phyloP scores from a whole-genome alignment of 2,888 invertebrate genomes.

The Trichogramma evanescens region DNA sequence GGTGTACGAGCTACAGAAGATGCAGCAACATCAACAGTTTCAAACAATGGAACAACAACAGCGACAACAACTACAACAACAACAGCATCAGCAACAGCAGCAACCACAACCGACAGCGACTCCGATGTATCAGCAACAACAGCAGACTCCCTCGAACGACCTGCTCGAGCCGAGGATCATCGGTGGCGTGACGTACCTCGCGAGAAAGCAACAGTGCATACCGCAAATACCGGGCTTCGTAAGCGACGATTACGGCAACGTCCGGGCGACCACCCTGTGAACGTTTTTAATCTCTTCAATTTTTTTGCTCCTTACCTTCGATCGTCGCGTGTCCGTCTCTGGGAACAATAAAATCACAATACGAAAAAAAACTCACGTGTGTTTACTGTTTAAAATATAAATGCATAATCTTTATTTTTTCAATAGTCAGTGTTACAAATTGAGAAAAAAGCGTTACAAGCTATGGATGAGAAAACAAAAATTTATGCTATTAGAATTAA shows the following conservation, averaged over 20 bases:
- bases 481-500: no score
- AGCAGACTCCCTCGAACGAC: background rate
- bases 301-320: no score
- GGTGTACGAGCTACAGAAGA: background rate
- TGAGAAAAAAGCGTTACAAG: no score
- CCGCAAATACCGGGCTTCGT: slow-evolving; percentile 4
- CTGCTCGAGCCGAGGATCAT: slow-evolving; percentile 31
- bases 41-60: slow-evolving; percentile 9
- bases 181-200: slow-evolving; percentile 35
- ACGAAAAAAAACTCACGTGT: no score
- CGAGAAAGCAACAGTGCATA: slow-evolving; percentile 29
- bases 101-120: background rate
- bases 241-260: background rate
- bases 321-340: no score
- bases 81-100: slow-evolving; percentile 5
- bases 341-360: no score
- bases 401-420: no score
- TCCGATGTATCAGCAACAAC: background rate
- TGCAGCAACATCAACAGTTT: background rate
- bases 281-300: no score
- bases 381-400: no score
- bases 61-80: slow-evolving; percentile 10
- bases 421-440: no score
- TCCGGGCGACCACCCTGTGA: background rate
- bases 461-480: no score